These are phyloP conservation scores for Ctena decussata DNA, from an alignment of 2,888 invertebrate genomes.

Conservation along the genomic window DNA sequence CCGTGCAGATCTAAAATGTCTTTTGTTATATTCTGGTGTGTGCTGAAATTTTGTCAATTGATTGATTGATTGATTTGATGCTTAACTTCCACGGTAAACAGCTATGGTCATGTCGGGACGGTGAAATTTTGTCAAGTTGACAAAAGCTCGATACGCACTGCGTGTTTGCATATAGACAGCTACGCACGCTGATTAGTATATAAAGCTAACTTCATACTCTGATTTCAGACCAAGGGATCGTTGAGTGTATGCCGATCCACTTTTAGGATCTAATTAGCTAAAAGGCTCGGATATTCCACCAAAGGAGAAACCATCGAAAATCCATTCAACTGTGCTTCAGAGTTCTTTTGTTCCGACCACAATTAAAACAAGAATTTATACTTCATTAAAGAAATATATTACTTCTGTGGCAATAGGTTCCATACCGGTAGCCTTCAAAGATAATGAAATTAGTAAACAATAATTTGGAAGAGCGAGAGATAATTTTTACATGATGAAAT, in stretches of 20 bases:
- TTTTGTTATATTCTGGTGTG: too few relatives aligned
- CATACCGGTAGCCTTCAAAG: neutral
- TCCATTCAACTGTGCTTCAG: neutral
- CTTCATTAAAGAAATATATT: slow-evolving; percentile 10
- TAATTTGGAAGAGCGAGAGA: neutral
- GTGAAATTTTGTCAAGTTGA: too few relatives aligned
- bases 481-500: neutral
- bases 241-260: neutral
- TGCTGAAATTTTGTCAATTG: too few relatives aligned
- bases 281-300: neutral
- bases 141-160: too few relatives aligned
- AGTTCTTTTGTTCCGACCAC: neutral
- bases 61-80: too few relatives aligned
- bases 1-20: too few relatives aligned
- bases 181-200: too few relatives aligned
- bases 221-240: neutral
- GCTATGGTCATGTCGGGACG: too few relatives aligned
- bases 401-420: neutral
- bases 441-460: slow-evolving; percentile 1
- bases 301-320: neutral
- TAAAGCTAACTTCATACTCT: neutral
- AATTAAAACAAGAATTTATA: neutral
- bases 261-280: neutral
- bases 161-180: too few relatives aligned
- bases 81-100: too few relatives aligned